Base-by-base conservation (phyloP, 2,797 vertebrate species). In the Pseudochromis fuscus region DNA sequence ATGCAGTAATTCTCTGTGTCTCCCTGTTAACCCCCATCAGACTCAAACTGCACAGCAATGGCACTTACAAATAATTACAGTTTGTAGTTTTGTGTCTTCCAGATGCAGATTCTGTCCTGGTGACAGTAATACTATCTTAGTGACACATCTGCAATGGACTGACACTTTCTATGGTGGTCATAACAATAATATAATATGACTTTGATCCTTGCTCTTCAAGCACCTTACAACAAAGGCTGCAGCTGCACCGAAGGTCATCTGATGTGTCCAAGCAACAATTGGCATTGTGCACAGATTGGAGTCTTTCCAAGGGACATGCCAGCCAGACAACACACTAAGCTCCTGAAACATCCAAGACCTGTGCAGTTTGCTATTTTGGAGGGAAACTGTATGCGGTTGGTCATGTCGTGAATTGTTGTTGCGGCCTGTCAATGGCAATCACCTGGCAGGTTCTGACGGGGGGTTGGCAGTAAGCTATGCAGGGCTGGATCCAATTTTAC, bases 231-330 rank as follows among this genome's bases (percentile, higher is more conserved):
- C 45, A 57, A 68, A 68, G 58, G 78, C 75, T 77, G 69, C 86
- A 85, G 89, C 92, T 88, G 85, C 85, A 31, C 30, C 89, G 85
- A 95, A 94, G 93, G 94, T 94, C 92, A 50, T 70, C 60, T 67
- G 46, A 60, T 65, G 71, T 57, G 56, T 71, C 75, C 56, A 38
- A 75, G 61, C 70, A 89, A 92, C 92, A 93, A 93, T 90, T 89
- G 92, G 72, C 86, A 81, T 88, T 87, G 91, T 91, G 33, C 57
- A 68, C 71, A 67, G 48, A 67, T 69, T 83, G 89, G 81, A 85
- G 62, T 15, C 45, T 71, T 77, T 89, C 87, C 91, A 91, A 69
- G 48, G 62, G 51, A 71, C 91, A 91, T 93, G 53, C 79, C 92
- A 84, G 52, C 28, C n/a, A 56, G 77, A 91, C 91, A 88, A 89